Evolutionary conservation across 2,888 invertebrate genomes (phyloP).

Genomic region (Oscheius sp.): DNA sequence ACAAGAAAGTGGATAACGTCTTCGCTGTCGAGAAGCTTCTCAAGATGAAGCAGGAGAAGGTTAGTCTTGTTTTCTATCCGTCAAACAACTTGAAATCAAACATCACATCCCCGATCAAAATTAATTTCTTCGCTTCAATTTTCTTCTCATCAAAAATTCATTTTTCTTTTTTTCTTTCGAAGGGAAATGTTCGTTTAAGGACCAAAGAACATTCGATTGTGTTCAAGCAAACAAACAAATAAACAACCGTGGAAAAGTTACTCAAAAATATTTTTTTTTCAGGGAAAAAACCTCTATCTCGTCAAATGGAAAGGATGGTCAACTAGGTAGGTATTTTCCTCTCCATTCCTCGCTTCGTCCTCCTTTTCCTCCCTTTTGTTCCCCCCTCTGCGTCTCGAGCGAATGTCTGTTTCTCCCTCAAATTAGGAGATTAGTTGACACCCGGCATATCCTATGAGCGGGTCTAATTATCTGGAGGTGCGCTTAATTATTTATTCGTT

Average conservation of each 20-base stretch:
- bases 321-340: constrained; percentile 32
- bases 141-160: too few species aligned
- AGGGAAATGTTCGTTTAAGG: background rate
- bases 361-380: background rate
- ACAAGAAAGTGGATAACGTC: constrained; percentile 22
- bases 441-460: constrained; percentile 10
- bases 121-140: too few species aligned
- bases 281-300: constrained; percentile 50
- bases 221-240: background rate
- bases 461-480: background rate
- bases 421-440: constrained; percentile 24
- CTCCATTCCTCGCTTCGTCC: background rate
- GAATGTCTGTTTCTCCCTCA: background rate
- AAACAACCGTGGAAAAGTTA: too few species aligned
- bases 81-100: background rate
- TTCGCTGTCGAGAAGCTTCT: constrained; percentile 33
- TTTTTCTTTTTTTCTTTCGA: background rate
- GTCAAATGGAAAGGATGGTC: constrained; percentile 61
- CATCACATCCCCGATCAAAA: background rate
- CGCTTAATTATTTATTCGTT: constrained; percentile 3
- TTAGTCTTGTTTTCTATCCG: background rate
- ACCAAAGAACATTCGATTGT: background rate
- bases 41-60: constrained; percentile 24
- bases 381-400: constrained; percentile 19
- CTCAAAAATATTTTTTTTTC: too few species aligned